Evolutionary conservation across 92 coral and sea anemone species (phyloP).

Genomic region (Porites cylindrica): DNA sequence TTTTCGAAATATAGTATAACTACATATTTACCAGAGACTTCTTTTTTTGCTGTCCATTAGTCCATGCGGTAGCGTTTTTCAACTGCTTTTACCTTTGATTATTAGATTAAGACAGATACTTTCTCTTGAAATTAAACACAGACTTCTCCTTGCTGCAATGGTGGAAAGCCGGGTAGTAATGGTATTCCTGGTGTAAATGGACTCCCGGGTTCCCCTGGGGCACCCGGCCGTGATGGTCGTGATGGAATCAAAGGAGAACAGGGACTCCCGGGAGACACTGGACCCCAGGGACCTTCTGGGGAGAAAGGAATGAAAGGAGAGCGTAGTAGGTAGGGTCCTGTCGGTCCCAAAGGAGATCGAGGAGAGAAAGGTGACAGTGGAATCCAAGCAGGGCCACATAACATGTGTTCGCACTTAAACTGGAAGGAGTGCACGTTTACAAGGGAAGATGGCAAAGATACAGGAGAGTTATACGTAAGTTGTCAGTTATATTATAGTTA

Average conservation of each 20-base stretch:
- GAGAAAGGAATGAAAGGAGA: background rate
- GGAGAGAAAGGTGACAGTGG: background rate
- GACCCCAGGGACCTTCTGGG: conserved; percentile 15
- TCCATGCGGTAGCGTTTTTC: too few species aligned
- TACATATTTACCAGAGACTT: too few species aligned
- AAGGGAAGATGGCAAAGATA: background rate
- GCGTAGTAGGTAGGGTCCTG: background rate
- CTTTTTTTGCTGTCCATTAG: too few species aligned
- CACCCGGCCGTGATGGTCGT: background rate
- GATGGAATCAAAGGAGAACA: conserved; percentile 8
- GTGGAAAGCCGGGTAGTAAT: background rate
- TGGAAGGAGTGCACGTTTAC: background rate
- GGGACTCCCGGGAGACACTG: background rate
- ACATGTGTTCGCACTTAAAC: background rate
- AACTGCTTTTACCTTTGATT: too few species aligned
- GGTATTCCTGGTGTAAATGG: conserved; percentile 1
- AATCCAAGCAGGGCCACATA: background rate
- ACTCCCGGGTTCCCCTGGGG: background rate
- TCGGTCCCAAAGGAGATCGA: background rate
- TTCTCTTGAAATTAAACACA: background rate
- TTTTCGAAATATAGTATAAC: too few species aligned
- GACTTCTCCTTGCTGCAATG: background rate
- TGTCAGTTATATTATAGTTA: too few species aligned
- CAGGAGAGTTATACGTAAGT: background rate
- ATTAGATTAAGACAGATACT: too few species aligned